These are phyloP conservation scores for Nothoprocta perdicaria DNA, from an alignment of 2,113 vertebrate genomes.

Conservation along the genomic window DNA sequence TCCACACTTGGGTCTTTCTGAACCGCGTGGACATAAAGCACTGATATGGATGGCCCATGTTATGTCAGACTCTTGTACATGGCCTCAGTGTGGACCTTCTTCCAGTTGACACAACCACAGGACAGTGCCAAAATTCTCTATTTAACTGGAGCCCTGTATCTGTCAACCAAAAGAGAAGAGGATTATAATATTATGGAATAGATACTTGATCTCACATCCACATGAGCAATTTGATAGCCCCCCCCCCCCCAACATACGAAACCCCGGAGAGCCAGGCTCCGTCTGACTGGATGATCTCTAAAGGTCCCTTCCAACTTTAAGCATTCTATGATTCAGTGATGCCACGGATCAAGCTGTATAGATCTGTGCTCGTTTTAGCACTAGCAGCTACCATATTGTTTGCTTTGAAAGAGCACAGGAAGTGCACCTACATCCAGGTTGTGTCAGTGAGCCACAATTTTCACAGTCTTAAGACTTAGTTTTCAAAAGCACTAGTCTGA, in stretches of 20 bases:
- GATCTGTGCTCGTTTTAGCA: not conserved
- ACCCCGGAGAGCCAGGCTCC: not conserved
- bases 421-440: not conserved
- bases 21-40: not conserved
- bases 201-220: not conserved
- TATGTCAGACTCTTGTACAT: not conserved
- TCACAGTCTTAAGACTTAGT: not conserved
- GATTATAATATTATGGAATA: not conserved
- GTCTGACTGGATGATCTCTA: no score
- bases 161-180: not conserved
- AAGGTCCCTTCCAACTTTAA: no score
- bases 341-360: rapidly evolving
- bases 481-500: not conserved
- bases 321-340: not conserved
- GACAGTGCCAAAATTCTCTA: not conserved
- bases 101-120: not conserved
- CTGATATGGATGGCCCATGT: not conserved
- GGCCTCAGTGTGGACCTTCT: not conserved
- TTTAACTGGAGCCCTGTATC: not conserved
- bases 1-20: not conserved
- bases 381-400: not conserved
- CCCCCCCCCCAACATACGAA: not conserved
- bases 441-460: not conserved
- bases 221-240: not conserved
- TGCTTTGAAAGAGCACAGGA: not conserved